These are phyloP conservation scores for Stenotaenia linearis DNA, from an alignment of 2,888 invertebrate genomes.

Conservation along the genomic window DNA sequence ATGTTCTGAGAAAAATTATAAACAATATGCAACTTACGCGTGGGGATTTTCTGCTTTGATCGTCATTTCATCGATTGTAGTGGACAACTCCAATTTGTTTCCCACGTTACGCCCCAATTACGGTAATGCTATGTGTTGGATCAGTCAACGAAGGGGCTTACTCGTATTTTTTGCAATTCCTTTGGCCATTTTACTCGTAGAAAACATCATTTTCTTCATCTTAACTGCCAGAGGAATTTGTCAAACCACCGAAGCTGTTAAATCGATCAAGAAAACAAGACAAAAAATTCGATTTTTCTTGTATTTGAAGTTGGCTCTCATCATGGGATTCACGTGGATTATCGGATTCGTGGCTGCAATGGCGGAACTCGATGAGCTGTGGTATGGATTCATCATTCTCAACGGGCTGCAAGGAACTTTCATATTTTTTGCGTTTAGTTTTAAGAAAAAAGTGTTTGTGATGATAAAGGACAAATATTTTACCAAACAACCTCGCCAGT, in stretches of 20 bases:
- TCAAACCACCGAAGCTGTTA: conserved; percentile 34
- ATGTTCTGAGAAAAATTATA: neutral
- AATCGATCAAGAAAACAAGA: neutral
- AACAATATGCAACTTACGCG: conserved; percentile 46
- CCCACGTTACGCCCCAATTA: conserved; percentile 36
- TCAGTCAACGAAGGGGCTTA: conserved; percentile 45
- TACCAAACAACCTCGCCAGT: neutral
- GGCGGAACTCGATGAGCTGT: conserved; percentile 43
- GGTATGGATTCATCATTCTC: conserved; percentile 51
- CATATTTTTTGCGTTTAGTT: conserved; percentile 51
- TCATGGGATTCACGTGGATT: conserved; percentile 52
- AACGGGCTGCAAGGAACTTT: conserved; percentile 52
- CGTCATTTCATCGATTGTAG: conserved; percentile 39
- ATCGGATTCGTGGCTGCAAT: conserved; percentile 49
- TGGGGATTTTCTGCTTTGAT: conserved; percentile 47
- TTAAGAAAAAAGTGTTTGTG: conserved; percentile 38
- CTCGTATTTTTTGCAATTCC: conserved; percentile 49
- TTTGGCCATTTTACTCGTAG: conserved; percentile 45
- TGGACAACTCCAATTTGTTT: conserved; percentile 38
- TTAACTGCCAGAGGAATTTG: conserved; percentile 44
- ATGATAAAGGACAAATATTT: neutral
- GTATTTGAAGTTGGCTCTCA: conserved; percentile 47
- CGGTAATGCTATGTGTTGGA: conserved; percentile 46
- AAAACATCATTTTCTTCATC: conserved; percentile 46
- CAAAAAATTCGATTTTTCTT: conserved; percentile 42